A percentile compares a stretch with the other conserved stretches of the same genome.
Evolutionary conservation across 2,113 vertebrate species (phyloP).

Genomic region (Donacobius atricapilla): DNA sequence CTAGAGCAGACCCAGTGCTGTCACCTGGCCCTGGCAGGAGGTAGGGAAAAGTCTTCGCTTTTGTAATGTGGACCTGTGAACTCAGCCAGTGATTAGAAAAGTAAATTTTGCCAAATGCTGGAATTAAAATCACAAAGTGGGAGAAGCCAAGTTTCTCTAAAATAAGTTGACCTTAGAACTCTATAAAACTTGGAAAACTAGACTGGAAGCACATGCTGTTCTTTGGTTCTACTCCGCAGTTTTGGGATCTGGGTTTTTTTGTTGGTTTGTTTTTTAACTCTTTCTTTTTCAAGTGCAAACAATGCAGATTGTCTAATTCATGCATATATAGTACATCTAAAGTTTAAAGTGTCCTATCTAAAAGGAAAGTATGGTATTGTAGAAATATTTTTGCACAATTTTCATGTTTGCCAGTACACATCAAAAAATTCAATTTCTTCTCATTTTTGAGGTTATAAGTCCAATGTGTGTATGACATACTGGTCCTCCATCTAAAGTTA

Average conservation of each 20-base stretch:
- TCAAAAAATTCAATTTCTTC: neutral
- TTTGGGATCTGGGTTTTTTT: neutral
- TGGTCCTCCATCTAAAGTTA: neutral
- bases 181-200: neutral
- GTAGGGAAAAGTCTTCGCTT: neutral
- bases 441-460: neutral
- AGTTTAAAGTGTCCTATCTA: neutral
- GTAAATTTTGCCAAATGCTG: neutral
- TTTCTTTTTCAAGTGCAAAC: neutral
- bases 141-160: neutral
- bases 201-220: neutral
- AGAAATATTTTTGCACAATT: neutral
- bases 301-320: neutral
- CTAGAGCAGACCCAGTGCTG: neutral
- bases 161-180: neutral
- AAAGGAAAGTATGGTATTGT: neutral
- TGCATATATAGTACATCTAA: neutral
- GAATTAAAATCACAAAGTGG: constrained; percentile 1
- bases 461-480: neutral
- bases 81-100: neutral
- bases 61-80: neutral
- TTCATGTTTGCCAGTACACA: neutral
- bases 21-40: neutral
- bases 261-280: neutral
- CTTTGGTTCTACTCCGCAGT: neutral